A percentile compares a stretch with the other conserved stretches of the same genome.
phyloP scores from a whole-genome alignment of 1,140 invertebrate genomes.

The Hydropsyche tenuis region DNA sequence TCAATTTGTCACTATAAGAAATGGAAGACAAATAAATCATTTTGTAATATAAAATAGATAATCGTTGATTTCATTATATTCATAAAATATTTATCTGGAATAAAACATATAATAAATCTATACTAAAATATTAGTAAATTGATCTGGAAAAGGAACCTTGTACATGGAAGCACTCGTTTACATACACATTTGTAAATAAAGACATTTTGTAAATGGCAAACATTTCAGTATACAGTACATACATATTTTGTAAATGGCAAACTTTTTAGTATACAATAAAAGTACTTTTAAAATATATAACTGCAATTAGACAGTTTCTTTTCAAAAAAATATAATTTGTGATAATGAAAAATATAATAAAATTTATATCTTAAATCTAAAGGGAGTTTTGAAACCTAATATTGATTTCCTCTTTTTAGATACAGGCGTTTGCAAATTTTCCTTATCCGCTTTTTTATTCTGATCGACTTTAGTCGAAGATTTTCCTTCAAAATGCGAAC shows the following conservation, averaged over 20 bases:
- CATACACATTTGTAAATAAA: no score
- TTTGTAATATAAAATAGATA: background rate
- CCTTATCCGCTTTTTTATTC: conserved; percentile 39
- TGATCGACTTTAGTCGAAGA: background rate
- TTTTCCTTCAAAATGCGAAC: background rate
- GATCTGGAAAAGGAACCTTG: conserved; percentile 9
- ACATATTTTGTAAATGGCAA: no score
- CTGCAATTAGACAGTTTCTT: no score
- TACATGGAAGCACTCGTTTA: conserved; percentile 15
- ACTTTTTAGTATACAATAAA: no score
- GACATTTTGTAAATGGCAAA: no score
- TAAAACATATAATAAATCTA: background rate
- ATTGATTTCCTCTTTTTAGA: conserved; percentile 58
- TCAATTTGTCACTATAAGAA: no score
- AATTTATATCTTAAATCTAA: conserved; percentile 55
- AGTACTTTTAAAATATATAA: no score
- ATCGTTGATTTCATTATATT: background rate
- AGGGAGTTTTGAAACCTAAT: conserved; percentile 61
- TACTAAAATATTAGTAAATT: no score
- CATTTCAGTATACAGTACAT: no score
- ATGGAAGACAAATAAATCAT: background rate
- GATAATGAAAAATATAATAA: no score
- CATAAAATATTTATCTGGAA: background rate
- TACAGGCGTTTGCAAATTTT: conserved; percentile 36
- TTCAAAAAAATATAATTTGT: no score